Evolutionary conservation across 30 jellyfish, hydroid and myxozoan genomes (phyloP).

Genomic region (Aurelia aurita complex sp. Pacific): DNA sequence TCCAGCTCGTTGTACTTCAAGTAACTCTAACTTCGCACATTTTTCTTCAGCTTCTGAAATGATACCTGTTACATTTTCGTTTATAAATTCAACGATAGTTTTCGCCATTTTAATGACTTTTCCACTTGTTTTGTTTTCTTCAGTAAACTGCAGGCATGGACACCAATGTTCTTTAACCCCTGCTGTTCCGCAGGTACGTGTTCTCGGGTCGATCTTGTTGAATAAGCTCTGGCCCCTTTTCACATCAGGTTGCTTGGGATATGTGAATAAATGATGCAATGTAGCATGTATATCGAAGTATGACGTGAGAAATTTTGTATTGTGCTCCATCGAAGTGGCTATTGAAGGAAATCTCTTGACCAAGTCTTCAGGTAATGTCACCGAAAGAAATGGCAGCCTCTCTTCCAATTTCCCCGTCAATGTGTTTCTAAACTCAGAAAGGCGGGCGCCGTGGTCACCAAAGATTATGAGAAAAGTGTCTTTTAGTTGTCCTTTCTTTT

Average conservation of each 20-base stretch:
- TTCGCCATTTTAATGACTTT: slow-evolving; percentile 32
- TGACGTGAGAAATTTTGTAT: slow-evolving; percentile 68
- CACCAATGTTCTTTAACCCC: slow-evolving; percentile 86
- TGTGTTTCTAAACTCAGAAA: slow-evolving; percentile 73
- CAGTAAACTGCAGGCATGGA: slow-evolving; percentile 66
- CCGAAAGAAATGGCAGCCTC: slow-evolving; percentile 79
- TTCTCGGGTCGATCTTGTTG: slow-evolving; percentile 22
- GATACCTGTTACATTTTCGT: slow-evolving; percentile 13
- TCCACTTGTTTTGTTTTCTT: not conserved
- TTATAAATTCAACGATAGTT: slow-evolving; percentile 58
- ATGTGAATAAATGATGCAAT: slow-evolving; percentile 37
- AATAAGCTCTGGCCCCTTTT: slow-evolving; percentile 73
- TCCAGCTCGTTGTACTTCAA: slow-evolving; percentile 61
- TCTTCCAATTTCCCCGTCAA: slow-evolving; percentile 86
- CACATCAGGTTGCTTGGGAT: slow-evolving; percentile 27
- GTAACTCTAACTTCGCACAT: slow-evolving; percentile 59
- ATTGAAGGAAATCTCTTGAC: slow-evolving; percentile 14
- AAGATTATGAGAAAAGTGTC: slow-evolving; percentile 60
- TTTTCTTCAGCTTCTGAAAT: slow-evolving; percentile 17
- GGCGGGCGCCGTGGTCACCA: slow-evolving; percentile 89
- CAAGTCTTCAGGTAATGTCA: slow-evolving; percentile 56
- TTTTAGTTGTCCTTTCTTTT: slow-evolving; percentile 21
- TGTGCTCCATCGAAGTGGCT: slow-evolving; percentile 40
- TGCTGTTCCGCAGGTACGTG: slow-evolving; percentile 79
- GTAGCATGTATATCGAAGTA: slow-evolving; percentile 85